These are phyloP conservation scores for Camponotus fellah DNA, from an alignment of 2,888 invertebrate genomes.

Conservation along the genomic window DNA sequence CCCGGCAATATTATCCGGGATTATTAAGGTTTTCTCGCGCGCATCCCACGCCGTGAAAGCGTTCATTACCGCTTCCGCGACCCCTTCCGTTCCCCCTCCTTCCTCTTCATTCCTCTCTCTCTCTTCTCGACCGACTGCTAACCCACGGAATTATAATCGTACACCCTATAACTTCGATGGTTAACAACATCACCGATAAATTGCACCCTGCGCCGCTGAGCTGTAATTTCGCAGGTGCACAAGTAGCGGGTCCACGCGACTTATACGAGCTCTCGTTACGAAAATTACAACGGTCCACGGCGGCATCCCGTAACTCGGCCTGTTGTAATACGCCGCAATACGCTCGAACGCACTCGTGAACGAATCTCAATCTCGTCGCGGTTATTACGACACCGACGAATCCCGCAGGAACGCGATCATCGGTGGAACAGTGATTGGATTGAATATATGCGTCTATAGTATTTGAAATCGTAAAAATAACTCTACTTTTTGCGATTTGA, in stretches of 20 bases:
- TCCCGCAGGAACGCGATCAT: background rate
- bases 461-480: background rate
- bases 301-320: constrained; percentile 16
- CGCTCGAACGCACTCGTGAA: background rate
- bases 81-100: background rate
- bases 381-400: constrained; percentile 14
- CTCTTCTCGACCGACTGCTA: constrained; percentile 2
- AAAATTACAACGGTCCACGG: constrained; percentile 7
- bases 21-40: constrained; percentile 43
- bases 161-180: constrained; percentile 58
- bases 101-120: background rate
- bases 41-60: constrained; percentile 4
- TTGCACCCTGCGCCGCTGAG: constrained; percentile 36
- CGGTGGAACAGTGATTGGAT: background rate
- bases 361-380: constrained; percentile 26
- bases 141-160: constrained; percentile 45
- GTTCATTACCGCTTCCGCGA: constrained; percentile 47
- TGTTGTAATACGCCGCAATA: background rate
- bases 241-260: constrained; percentile 47
- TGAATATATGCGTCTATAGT: background rate
- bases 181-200: constrained; percentile 62
- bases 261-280: constrained; percentile 46
- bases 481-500: background rate
- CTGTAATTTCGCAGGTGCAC: constrained; percentile 55
- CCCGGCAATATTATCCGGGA: constrained; percentile 42